Percentiles rank a stretch among this genome's conserved stretches.
These are phyloP conservation scores for Meloidogyne floridensis DNA, from an alignment of 1,140 invertebrate species.

Conservation along the genomic window DNA sequence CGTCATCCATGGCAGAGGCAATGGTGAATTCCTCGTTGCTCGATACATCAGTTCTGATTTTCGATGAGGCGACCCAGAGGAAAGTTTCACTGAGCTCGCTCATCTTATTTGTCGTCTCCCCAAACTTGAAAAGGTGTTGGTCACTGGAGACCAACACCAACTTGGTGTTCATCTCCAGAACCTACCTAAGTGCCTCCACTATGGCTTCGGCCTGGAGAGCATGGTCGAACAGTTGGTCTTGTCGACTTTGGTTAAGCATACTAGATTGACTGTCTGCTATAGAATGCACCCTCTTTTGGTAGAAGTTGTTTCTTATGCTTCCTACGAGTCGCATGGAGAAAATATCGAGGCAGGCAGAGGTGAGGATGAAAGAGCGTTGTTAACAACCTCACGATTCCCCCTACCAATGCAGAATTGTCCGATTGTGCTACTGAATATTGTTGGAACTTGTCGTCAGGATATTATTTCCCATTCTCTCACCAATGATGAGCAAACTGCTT, in stretches of 20 bases:
- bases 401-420: slow-evolving; percentile 2
- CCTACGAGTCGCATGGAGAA: neutral
- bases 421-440: neutral
- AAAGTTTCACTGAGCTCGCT: neutral
- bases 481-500: neutral
- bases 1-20: neutral
- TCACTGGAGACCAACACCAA: neutral
- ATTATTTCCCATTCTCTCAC: neutral
- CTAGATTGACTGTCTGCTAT: neutral
- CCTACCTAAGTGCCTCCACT: neutral
- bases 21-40: neutral
- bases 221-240: slow-evolving; percentile 7
- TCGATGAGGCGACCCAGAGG: slow-evolving; percentile 3
- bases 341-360: neutral
- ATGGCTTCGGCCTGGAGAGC: neutral
- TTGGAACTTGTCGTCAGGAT: slow-evolving; percentile 6
- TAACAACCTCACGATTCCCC: neutral
- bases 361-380: neutral
- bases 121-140: slow-evolving; percentile 6
- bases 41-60: neutral
- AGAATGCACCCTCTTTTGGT: neutral
- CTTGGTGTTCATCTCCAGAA: slow-evolving; percentile 2
- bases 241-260: neutral
- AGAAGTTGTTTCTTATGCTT: neutral
- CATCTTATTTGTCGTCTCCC: neutral